phyloP scores from a whole-genome alignment of 1,140 invertebrate genomes.

The Campodea augens region DNA sequence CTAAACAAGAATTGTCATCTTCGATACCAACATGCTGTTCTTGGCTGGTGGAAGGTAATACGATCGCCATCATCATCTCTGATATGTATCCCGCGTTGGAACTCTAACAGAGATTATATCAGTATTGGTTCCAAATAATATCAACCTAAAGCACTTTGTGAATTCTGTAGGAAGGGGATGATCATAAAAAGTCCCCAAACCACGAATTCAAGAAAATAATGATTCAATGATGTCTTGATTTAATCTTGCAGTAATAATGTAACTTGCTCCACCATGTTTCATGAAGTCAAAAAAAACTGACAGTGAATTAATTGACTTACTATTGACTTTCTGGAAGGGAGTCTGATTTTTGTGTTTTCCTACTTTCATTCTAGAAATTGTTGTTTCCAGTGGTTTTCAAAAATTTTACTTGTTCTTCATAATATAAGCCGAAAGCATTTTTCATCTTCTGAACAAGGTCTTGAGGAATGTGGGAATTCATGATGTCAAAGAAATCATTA shows the following conservation, averaged over 20 bases:
- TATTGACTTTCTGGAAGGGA: slow-evolving; percentile 12
- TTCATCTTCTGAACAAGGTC: slow-evolving; percentile 5
- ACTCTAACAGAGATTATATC: slow-evolving; percentile 1
- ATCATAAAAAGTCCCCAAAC: slow-evolving; percentile 8
- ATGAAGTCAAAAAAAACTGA: slow-evolving; percentile 7
- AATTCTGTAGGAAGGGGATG: slow-evolving; percentile 9
- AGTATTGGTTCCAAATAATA: slow-evolving; percentile 9
- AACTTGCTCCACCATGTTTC: background rate
- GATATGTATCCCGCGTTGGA: too few relatives aligned
- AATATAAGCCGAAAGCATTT: slow-evolving; percentile 8
- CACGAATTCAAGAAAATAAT: slow-evolving; percentile 11
- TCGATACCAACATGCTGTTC: too few relatives aligned
- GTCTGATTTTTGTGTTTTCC: slow-evolving; percentile 7
- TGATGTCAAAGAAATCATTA: slow-evolving; percentile 11
- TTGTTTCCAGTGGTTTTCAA: slow-evolving; percentile 6
- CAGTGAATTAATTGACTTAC: slow-evolving; percentile 11
- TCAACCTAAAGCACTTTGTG: slow-evolving; percentile 8
- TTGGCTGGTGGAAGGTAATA: too few relatives aligned
- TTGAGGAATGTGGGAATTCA: slow-evolving; percentile 8
- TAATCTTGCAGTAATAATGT: slow-evolving; percentile 9
- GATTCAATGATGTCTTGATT: slow-evolving; percentile 14
- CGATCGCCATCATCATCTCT: too few relatives aligned
- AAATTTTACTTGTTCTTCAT: slow-evolving; percentile 6
- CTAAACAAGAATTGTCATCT: too few relatives aligned
- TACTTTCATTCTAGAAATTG: slow-evolving; percentile 2